Conservation (phyloP, 2,888 invertebrate species). For the Drosophila ezoana region DNA sequence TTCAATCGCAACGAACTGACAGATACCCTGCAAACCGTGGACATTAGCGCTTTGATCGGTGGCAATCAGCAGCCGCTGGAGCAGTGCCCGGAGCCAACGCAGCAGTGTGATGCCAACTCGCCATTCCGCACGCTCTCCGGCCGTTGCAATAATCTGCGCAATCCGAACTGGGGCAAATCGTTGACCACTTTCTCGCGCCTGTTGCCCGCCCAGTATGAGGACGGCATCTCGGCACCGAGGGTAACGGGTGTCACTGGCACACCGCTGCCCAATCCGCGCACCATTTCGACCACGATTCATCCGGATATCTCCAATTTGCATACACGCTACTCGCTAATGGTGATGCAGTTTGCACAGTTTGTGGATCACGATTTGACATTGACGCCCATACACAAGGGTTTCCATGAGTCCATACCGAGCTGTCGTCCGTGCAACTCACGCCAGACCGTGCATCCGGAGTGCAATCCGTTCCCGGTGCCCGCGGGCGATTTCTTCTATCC, state of each 20-base stretch:
- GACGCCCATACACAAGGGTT: conserved; percentile 96
- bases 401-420: conserved; percentile 95
- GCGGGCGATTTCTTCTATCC: conserved; percentile 95
- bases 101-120: conserved; percentile 89
- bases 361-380: conserved; percentile 97
- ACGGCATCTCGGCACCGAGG: conserved; percentile 93
- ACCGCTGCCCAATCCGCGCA: conserved; percentile 93
- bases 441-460: conserved; percentile 95
- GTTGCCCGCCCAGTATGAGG: conserved; percentile 94
- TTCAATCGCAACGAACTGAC: conserved; percentile 88
- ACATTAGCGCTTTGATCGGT: conserved; percentile 89
- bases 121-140: conserved; percentile 91
- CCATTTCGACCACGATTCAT: conserved; percentile 94
- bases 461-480: conserved; percentile 96
- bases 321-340: conserved; percentile 94
- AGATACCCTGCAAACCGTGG: conserved; percentile 92
- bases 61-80: conserved; percentile 57
- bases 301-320: conserved; percentile 96
- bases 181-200: conserved; percentile 94
- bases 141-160: conserved; percentile 94
- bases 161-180: conserved; percentile 93
- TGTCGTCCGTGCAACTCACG: conserved; percentile 95
- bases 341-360: conserved; percentile 98
- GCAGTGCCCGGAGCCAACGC: conserved; percentile 89
- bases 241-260: conserved; percentile 90